Conservation (phyloP, 2,888 invertebrate species). For the Hymenopus coronatus region DNA sequence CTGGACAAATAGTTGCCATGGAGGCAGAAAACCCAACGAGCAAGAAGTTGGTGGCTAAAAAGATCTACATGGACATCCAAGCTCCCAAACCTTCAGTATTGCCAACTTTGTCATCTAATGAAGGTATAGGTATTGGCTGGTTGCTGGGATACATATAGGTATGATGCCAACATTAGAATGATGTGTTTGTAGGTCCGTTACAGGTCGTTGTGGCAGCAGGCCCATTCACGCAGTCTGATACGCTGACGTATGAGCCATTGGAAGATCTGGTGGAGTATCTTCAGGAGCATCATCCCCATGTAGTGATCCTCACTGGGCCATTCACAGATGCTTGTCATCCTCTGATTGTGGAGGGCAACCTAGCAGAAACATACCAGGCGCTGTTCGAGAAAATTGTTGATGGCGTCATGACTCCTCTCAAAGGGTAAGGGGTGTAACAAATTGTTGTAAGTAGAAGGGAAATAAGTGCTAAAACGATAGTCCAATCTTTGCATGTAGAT, state of each 20-base stretch:
- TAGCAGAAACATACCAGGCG: slow-evolving; percentile 68
- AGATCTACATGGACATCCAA: slow-evolving; percentile 59
- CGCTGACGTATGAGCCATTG: slow-evolving; percentile 76
- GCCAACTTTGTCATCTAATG: slow-evolving; percentile 38
- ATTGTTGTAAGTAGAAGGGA: too few relatives aligned
- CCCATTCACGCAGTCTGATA: slow-evolving; percentile 77
- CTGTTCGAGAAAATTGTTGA: slow-evolving; percentile 71
- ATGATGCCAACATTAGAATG: too few relatives aligned
- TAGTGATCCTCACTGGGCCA: slow-evolving; percentile 81
- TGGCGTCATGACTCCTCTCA: slow-evolving; percentile 61
- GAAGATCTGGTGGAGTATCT: slow-evolving; percentile 71
- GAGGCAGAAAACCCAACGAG: slow-evolving; percentile 71
- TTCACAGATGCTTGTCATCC: slow-evolving; percentile 72
- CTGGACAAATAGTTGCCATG: slow-evolving; percentile 75
- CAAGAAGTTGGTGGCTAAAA: slow-evolving; percentile 62
- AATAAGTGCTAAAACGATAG: too few relatives aligned
- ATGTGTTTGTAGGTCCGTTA: slow-evolving; percentile 50
- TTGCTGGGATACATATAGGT: too few relatives aligned
- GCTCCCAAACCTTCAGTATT: slow-evolving; percentile 47
- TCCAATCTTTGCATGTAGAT: too few relatives aligned
- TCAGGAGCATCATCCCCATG: slow-evolving; percentile 66
- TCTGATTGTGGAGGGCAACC: slow-evolving; percentile 56
- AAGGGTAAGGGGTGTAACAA: slow-evolving; percentile 59
- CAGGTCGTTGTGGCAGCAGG: slow-evolving; percentile 76
- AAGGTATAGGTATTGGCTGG: too few relatives aligned